Evolutionary conservation across 1,140 invertebrate species (phyloP).

Genomic region (Orius laevigatus): DNA sequence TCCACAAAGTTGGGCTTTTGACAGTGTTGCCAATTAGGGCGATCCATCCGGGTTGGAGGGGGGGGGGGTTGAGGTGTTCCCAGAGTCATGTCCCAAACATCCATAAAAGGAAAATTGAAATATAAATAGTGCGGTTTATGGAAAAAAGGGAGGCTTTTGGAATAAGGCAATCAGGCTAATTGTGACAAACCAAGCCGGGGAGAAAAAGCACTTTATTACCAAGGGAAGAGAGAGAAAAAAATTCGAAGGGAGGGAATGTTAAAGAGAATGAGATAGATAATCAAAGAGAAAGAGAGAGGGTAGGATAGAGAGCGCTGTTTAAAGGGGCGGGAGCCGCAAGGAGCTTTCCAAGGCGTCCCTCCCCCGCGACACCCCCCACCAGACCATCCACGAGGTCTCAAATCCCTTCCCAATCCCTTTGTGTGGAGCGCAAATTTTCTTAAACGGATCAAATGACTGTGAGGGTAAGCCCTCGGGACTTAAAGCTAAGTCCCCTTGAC

Average conservation of each 20-base stretch:
- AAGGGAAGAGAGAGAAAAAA: not conserved
- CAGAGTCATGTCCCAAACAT: too few relatives aligned
- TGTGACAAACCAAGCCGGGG: conserved; percentile 4
- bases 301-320: not conserved
- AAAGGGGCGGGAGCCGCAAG: too few relatives aligned
- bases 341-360: not conserved
- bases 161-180: conserved; percentile 8
- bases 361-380: not conserved
- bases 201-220: conserved; percentile 4
- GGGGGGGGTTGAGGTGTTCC: too few relatives aligned
- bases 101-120: too few relatives aligned
- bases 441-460: conserved; percentile 12
- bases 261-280: not conserved
- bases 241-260: not conserved
- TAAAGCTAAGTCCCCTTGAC: conserved; percentile 10
- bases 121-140: too few relatives aligned
- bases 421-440: conserved; percentile 12
- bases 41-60: too few relatives aligned
- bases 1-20: too few relatives aligned
- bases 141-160: not conserved
- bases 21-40: too few relatives aligned
- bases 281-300: conserved; percentile 2
- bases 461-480: conserved; percentile 1
- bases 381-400: not conserved
- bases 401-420: conserved; percentile 12